Conservation (phyloP, 2,888 invertebrate genomes). For the Rhingia campestris region DNA sequence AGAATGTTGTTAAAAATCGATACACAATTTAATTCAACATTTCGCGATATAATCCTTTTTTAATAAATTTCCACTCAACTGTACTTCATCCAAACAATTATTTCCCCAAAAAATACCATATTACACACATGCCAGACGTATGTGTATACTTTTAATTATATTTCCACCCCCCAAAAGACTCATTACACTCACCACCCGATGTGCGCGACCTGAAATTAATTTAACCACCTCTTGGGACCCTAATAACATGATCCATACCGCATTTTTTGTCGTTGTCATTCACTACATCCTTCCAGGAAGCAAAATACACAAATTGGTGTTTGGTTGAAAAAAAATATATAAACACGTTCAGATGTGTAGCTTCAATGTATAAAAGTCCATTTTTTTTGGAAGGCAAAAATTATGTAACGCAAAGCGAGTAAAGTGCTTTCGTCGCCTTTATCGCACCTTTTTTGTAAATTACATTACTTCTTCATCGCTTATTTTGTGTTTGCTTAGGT, state of each 20-base stretch:
- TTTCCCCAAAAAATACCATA: conserved; percentile 17
- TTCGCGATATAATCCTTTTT: conserved; percentile 19
- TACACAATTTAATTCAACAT: conserved; percentile 36
- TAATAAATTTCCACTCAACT: conserved; percentile 7
- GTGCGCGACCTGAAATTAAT: conserved; percentile 68
- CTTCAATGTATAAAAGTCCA: not conserved
- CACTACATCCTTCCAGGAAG: conserved; percentile 11
- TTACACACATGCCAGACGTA: conserved; percentile 1
- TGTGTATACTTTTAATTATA: conserved; percentile 58
- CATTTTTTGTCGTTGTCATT: conserved; percentile 22
- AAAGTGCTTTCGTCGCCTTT: conserved; percentile 57
- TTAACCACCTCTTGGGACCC: conserved; percentile 62
- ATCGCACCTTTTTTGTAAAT: conserved; percentile 55
- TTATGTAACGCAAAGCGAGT: conserved; percentile 56
- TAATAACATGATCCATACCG: conserved; percentile 66
- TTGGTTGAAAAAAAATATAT: no score
- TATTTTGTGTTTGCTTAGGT: conserved; percentile 39
- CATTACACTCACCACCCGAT: conserved; percentile 59
- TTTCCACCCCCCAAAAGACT: conserved; percentile 59
- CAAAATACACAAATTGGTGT: conserved; percentile 29
- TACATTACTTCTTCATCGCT: conserved; percentile 57
- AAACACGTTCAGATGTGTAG: conserved; percentile 1
- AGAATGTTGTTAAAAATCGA: conserved; percentile 28
- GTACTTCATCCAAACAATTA: conserved; percentile 16
- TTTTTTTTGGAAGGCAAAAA: conserved; percentile 18